phyloP scores from a whole-genome alignment of 2,113 vertebrate species.

The Erythrolamprus reginae region DNA sequence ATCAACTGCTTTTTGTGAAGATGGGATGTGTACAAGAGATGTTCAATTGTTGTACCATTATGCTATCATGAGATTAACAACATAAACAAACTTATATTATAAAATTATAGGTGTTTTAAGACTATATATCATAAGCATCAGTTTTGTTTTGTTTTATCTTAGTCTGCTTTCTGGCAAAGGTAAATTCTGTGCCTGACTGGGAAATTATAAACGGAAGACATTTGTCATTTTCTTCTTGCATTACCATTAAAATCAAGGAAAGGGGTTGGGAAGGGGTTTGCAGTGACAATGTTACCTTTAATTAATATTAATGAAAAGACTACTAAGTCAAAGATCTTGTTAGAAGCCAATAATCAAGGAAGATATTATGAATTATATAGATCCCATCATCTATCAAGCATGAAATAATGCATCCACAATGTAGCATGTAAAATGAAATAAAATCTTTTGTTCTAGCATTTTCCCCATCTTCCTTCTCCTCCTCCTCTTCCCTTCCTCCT shows the following conservation, averaged over 20 bases:
- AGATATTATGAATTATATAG: neutral
- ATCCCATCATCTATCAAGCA: neutral
- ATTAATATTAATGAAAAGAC: constrained; percentile 13
- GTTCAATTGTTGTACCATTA: neutral
- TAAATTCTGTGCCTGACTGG: neutral
- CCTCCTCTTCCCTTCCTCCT: too few relatives aligned
- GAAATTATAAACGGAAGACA: constrained; percentile 1
- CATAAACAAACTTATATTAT: neutral
- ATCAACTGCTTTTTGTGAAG: constrained; percentile 4
- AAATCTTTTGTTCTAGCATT: neutral
- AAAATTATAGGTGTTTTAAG: neutral
- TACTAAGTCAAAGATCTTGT: neutral
- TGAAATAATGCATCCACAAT: constrained; percentile 14
- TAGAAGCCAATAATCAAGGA: neutral
- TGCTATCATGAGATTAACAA: constrained; percentile 1
- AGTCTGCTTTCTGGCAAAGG: neutral
- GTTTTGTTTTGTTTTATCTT: neutral
- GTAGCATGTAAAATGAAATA: neutral
- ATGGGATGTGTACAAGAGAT: neutral
- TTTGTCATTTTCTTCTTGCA: neutral
- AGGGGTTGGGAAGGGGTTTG: neutral
- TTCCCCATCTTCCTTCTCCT: too few relatives aligned
- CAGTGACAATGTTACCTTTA: neutral
- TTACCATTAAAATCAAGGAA: constrained; percentile 1
- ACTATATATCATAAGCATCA: neutral